phyloP scores from a whole-genome alignment of 2,797 vertebrate genomes.

The Eulemur mongoz region DNA sequence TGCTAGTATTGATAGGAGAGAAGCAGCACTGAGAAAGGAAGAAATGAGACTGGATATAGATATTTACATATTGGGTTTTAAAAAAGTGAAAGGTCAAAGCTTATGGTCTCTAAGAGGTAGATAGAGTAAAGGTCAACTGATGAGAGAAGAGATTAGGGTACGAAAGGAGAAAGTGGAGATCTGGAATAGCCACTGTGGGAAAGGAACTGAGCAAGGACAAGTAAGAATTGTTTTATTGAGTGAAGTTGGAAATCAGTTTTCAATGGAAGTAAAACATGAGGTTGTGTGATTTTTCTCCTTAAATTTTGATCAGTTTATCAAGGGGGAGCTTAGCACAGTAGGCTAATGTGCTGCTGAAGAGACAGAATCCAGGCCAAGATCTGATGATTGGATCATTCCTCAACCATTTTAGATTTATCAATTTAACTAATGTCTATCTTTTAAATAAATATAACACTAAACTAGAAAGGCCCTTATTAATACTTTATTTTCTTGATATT shows the following conservation, averaged over 20 bases:
- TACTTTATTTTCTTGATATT: neutral
- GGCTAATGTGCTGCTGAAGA: neutral
- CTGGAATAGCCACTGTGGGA: neutral
- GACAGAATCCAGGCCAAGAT: neutral
- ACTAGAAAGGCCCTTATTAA: neutral
- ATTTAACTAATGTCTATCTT: neutral
- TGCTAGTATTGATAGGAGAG: neutral
- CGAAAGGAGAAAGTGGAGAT: neutral
- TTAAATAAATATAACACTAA: neutral
- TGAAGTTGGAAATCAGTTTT: neutral
- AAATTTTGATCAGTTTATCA: neutral
- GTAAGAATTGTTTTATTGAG: neutral
- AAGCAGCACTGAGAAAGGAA: neutral
- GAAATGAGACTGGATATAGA: neutral
- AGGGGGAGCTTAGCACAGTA: neutral
- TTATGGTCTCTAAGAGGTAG: neutral
- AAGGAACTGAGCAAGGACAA: neutral
- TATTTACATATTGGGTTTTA: neutral
- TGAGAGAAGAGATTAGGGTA: neutral
- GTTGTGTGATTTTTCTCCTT: neutral
- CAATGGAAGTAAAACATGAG: neutral
- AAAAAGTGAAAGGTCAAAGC: neutral
- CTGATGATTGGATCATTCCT: neutral
- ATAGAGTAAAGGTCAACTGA: neutral
- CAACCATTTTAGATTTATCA: neutral